Base-by-base conservation (phyloP, 2,113 vertebrate genomes). In the Daphoenositta chrysoptera region DNA sequence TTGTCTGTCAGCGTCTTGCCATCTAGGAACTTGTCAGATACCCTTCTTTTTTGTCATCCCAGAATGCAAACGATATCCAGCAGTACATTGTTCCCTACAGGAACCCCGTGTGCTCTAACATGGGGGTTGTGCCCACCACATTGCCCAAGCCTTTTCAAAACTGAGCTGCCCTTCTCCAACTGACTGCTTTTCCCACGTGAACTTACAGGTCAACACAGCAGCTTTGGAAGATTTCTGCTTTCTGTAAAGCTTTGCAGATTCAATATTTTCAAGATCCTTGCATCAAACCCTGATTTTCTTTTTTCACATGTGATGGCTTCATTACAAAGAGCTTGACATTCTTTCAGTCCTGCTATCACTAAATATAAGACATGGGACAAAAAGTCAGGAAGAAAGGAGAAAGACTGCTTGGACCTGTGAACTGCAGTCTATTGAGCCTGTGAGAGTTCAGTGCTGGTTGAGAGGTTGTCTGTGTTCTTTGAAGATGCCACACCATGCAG, bases 61-160 rank as follows among this genome's bases (percentile, higher is more conserved):
- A 24, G 33, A 56, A 60, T 33, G 42, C 48, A 39, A 77, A 26
- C 9, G 26, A 18, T 27, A 37, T 31, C 57, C 45, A 44, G 11
- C 63, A 76, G 45, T 63, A 56, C 27, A 2, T 0, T 42, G 58
- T 51, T 84, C 15, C 0, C 19, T 51, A 8, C 30, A 71, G 68
- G 51, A 61, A 19, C 39, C 27, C n/a, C 0, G 0, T 33, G 33
- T 81, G 68, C 42, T 76, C 30, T 42, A 8, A 24, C 13, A 8
- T 20, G 42, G 53, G 15, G 57, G 42, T n/a, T 5, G 4, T 57
- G 58, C 58, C 33, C 15, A 31, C 22, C 26, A 21, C 7, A 4
- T 50, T 23, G 1, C 33, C 11, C 42, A 35, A 35, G 20, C 22
- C 13, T 14, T 53, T 88, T 68, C 35, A 4, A 33, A 35, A 71